Conservation (phyloP, 2,888 invertebrate species). For the Platynereis dumerilii region DNA sequence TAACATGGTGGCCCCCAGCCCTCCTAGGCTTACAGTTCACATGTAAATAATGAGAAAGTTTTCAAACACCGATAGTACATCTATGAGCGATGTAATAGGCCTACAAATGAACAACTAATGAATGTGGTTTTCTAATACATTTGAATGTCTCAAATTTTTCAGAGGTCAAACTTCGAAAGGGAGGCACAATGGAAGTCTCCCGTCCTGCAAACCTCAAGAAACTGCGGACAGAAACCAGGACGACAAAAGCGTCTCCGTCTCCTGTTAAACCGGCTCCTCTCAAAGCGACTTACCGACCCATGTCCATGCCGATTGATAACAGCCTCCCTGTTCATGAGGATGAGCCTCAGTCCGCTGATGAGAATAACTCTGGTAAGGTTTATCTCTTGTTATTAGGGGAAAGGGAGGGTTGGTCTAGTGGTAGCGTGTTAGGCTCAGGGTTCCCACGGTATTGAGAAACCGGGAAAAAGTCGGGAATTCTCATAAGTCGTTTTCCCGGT, state of each 20-base stretch:
- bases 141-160: conserved; percentile 14
- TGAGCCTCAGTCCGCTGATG: conserved; percentile 9
- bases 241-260: neutral
- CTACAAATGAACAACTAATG: no score
- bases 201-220: conserved; percentile 24
- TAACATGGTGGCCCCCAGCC: no score
- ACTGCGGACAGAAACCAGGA: conserved; percentile 18
- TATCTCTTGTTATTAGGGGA: neutral
- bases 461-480: no score
- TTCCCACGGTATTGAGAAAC: no score
- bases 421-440: no score
- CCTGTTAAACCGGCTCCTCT: conserved; percentile 28
- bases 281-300: conserved; percentile 40
- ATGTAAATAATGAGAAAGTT: no score
- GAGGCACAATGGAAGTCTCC: conserved; percentile 15
- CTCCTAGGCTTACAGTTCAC: no score
- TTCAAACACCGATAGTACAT: no score
- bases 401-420: no score
- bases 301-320: conserved; percentile 32
- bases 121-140: no score
- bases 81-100: no score
- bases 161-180: conserved; percentile 23
- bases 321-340: neutral
- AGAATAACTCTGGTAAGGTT: conserved; percentile 27
- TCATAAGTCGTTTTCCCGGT: no score